Evolutionary conservation across 2,113 vertebrate genomes (phyloP), one percentile per base, ranked within the genome.

Genomic region (Cepphus grylle): DNA sequence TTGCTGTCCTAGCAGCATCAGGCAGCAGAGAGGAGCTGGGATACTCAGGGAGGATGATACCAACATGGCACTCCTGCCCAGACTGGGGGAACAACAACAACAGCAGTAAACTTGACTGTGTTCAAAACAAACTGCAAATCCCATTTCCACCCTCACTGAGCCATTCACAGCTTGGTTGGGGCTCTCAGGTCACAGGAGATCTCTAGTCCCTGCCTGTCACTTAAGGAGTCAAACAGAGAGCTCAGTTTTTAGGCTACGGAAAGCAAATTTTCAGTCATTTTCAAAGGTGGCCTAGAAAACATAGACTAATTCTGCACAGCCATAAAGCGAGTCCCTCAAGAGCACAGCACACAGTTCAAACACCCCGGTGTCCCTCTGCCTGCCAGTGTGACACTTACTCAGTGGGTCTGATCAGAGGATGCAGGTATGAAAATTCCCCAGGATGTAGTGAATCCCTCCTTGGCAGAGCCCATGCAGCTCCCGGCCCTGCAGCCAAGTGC

Each of bases 231-330:
- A 91, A 94, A 81, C 21, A 73, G 30, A 82, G 53, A 56, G 55
- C 63, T 92, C 63, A 50, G 91, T 77, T 91, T 96, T 96, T 66
- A 94, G 86, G 93, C 82, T 90, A 83, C 0, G n/a, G 72, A 95
- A 91, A 96, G 88, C 19, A 88, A 95, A 94, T 93, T 86, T 88
- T 77, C 55, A 81, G 56, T 36, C 2, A 0, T 82, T 91, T 95
- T 81, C 71, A 81, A 52, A 94, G 72, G 61, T 81, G 96, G 82
- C 95, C 95, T 94, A 94, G 88, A 96, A 95, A 97, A 84, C 59
- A 86, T 27, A 78, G 86, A 67, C 69, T 93, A 95, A 95, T 92
- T 92, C 88, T 87, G 76, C 79, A 67, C 9, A 93, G 63, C 43
- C 38, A 45, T 83, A 71, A 90, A 81, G 47, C 2, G 1, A 83